phyloP scores from a whole-genome alignment of 2,113 vertebrate species.

The Raja brachyura region DNA sequence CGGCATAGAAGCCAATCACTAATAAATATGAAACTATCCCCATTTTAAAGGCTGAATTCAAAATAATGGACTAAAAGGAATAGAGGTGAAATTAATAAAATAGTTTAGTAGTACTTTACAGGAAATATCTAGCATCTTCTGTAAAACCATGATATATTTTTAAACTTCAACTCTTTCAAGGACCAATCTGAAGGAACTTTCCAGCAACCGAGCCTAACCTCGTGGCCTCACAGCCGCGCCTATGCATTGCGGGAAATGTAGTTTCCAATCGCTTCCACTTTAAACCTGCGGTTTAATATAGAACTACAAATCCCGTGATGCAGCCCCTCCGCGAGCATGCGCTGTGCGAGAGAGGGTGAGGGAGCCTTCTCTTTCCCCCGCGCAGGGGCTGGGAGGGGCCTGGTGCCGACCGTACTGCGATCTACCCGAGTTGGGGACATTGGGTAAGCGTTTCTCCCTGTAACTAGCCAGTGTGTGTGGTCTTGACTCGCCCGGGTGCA shows the following conservation, averaged over 20 bases:
- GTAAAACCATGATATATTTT: neutral
- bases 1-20: neutral
- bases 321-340: neutral
- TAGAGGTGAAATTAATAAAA: neutral
- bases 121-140: neutral
- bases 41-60: neutral
- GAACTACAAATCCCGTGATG: neutral
- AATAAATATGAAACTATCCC: neutral
- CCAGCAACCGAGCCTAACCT: neutral
- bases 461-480: neutral
- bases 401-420: neutral
- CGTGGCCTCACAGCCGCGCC: neutral
- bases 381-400: conserved; percentile 24
- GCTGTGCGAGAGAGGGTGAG: neutral
- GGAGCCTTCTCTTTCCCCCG: neutral
- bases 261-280: neutral
- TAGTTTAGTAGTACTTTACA: neutral
- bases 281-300: neutral
- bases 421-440: neutral
- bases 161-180: neutral
- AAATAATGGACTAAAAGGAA: neutral
- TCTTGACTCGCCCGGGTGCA: neutral
- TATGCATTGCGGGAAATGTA: neutral
- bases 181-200: neutral
- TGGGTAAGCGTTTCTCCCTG: neutral